phyloP scores from a whole-genome alignment of 2,888 invertebrate genomes.

The Drosophila planitibia region DNA sequence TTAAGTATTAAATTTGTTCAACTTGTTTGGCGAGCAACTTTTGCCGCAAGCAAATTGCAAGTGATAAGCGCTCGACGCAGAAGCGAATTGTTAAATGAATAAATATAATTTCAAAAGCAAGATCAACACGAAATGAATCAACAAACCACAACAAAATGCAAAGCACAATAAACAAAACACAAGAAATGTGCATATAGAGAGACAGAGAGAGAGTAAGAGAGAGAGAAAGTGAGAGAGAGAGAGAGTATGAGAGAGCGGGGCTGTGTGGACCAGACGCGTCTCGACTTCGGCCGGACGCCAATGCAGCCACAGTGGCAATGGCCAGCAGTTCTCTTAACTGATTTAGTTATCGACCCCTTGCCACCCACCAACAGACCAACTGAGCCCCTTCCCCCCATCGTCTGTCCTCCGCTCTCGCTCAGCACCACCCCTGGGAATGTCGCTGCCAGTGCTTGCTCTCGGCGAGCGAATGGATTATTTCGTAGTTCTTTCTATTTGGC shows the following conservation, averaged over 20 bases:
- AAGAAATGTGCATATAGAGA: conserved; percentile 20
- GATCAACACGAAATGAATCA: conserved; percentile 51
- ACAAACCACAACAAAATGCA: conserved; percentile 65
- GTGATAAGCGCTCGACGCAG: conserved; percentile 64
- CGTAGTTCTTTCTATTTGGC: conserved; percentile 55
- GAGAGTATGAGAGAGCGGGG: no score
- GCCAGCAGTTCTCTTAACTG: conserved; percentile 62
- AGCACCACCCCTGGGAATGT: conserved; percentile 4
- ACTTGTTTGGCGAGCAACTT: conserved; percentile 55
- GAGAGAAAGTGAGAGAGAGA: not conserved
- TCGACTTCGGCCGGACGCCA: conserved; percentile 46
- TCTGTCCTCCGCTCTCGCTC: not conserved
- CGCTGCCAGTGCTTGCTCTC: conserved; percentile 32
- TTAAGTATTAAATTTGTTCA: conserved; percentile 54
- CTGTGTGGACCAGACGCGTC: conserved; percentile 8
- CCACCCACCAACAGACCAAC: conserved; percentile 4
- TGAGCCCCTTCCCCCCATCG: not conserved
- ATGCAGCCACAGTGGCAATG: conserved; percentile 33
- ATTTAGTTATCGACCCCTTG: conserved; percentile 58
- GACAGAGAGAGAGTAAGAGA: not conserved
- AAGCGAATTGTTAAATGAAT: conserved; percentile 62
- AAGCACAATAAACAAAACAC: conserved; percentile 26
- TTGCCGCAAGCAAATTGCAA: conserved; percentile 67
- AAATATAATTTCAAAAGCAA: conserved; percentile 63
- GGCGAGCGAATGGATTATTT: conserved; percentile 67